Percentiles rank a stretch among this genome's conserved stretches.
phyloP scores from a whole-genome alignment of 2,797 vertebrate species.

The Chrosomus eos region DNA sequence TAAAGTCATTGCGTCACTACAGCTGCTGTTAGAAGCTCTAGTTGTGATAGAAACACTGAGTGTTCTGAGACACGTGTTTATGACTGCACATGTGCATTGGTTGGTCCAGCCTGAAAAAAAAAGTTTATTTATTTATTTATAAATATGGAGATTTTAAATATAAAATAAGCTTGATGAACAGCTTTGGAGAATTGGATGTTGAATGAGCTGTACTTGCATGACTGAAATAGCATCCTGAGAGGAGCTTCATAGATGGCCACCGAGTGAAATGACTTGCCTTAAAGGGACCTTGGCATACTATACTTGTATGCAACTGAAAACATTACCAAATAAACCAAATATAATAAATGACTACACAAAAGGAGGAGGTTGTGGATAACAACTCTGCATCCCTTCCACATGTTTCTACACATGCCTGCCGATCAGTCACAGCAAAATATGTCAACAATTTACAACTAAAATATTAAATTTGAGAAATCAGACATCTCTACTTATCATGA shows the following conservation, averaged over 20 bases:
- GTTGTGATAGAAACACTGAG: neutral
- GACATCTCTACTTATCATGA: neutral
- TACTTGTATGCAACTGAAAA: neutral
- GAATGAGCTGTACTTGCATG: neutral
- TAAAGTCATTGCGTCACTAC: neutral
- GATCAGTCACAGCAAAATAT: neutral
- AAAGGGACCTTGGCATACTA: neutral
- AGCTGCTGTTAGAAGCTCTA: neutral
- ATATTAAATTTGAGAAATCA: neutral
- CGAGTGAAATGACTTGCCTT: neutral
- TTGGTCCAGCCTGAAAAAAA: neutral
- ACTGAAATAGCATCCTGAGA: neutral
- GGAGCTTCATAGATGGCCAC: neutral
- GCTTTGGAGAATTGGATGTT: neutral
- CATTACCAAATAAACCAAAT: neutral
- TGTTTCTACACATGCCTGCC: neutral
- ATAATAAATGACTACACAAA: neutral
- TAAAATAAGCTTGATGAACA: neutral
- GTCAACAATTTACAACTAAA: neutral
- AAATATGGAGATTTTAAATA: neutral
- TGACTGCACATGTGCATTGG: neutral
- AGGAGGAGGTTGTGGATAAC: neutral
- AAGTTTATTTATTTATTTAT: too few species aligned
- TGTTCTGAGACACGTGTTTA: neutral
- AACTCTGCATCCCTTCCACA: neutral